Percentiles rank a stretch among this genome's conserved stretches.
These are phyloP conservation scores for Caenorhabditis inopinata DNA, from an alignment of 1,140 invertebrate species.

Conservation along the genomic window DNA sequence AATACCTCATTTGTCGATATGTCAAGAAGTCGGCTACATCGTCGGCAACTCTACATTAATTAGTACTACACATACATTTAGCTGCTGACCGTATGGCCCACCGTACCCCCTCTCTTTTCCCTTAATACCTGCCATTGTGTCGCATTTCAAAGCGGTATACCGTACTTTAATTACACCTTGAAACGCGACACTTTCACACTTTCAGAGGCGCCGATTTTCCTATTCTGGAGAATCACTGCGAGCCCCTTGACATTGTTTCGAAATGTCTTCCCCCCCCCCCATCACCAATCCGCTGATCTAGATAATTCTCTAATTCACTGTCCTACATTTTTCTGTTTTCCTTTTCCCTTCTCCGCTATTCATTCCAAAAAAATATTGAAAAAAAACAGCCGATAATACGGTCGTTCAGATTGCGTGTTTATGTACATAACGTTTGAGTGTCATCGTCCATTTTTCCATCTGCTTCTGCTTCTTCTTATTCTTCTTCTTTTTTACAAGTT, in stretches of 20 bases:
- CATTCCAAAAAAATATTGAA: no score
- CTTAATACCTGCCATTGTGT: background rate
- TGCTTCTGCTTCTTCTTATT: background rate
- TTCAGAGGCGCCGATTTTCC: no score
- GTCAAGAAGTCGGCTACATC: background rate
- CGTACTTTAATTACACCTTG: constrained; percentile 2
- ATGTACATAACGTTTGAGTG: constrained; percentile 22
- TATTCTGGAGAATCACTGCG: no score
- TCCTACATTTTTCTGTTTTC: background rate
- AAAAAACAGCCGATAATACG: background rate
- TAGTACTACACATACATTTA: background rate
- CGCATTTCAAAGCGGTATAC: constrained; percentile 27
- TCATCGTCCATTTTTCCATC: background rate
- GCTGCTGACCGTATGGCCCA: constrained; percentile 10
- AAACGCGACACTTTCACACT: constrained; percentile 30
- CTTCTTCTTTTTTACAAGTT: background rate
- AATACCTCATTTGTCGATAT: background rate
- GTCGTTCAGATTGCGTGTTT: background rate
- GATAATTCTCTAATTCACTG: background rate
- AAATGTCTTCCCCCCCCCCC: no score
- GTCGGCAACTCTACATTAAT: constrained; percentile 23
- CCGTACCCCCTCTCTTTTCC: background rate
- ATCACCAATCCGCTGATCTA: no score
- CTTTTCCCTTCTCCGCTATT: background rate
- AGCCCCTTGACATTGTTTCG: no score